Conservation (phyloP, 53 echinoderm and acorn worm species). For the Luidia sarsii region DNA sequence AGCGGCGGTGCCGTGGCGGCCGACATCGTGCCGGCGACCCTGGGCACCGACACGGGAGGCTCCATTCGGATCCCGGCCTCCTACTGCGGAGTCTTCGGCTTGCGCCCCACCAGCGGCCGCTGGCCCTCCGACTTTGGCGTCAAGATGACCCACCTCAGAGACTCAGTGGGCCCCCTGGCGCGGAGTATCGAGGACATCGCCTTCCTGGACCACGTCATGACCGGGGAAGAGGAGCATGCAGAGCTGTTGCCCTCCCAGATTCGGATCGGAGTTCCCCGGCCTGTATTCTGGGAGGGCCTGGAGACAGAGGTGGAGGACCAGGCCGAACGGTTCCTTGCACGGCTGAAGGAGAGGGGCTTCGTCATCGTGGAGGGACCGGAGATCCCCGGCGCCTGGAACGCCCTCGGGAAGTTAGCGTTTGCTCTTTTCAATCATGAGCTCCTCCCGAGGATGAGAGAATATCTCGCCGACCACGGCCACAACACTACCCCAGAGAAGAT, state of each 20-base stretch:
- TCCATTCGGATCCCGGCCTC: conserved; percentile 39
- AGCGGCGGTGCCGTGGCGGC: conserved; percentile 35
- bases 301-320: conserved; percentile 6
- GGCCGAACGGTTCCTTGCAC: conserved; percentile 14
- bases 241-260: conserved; percentile 8
- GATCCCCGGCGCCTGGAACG: conserved; percentile 12
- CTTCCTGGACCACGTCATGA: conserved; percentile 26
- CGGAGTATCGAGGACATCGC: conserved; percentile 26
- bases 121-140: conserved; percentile 41
- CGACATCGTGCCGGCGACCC: conserved; percentile 33
- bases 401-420: not conserved
- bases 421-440: conserved; percentile 4
- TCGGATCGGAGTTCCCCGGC: conserved; percentile 20
- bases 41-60: conserved; percentile 21
- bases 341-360: conserved; percentile 10
- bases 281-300: conserved; percentile 32
- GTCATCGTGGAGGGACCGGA: not conserved
- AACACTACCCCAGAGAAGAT: not conserved
- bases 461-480: conserved; percentile 20
- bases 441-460: conserved; percentile 9
- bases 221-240: conserved; percentile 1
- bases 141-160: conserved; percentile 23
- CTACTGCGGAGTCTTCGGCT: conserved; percentile 25
- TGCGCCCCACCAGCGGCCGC: conserved; percentile 38
- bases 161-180: conserved; percentile 30